Evolutionary conservation across 2,113 vertebrate genomes (phyloP).

Genomic region (Elaphurus davidianus): DNA sequence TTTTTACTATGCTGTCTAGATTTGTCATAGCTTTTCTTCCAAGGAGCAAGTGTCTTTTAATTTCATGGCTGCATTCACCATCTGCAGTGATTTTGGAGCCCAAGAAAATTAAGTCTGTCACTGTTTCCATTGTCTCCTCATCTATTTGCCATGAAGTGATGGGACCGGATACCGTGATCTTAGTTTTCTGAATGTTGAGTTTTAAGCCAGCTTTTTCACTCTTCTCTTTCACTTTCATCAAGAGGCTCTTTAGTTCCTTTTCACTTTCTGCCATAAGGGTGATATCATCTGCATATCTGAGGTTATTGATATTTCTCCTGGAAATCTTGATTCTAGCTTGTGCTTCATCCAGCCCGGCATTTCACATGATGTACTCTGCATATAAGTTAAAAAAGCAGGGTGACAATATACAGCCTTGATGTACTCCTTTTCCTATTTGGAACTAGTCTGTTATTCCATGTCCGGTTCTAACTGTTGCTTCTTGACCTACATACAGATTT

Average conservation of each 20-base stretch:
- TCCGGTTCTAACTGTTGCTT: neutral
- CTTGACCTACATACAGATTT: neutral
- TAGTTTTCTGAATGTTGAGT: neutral
- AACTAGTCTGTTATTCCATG: neutral
- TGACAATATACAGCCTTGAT: neutral
- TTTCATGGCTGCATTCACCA: neutral
- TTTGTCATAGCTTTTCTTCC: neutral
- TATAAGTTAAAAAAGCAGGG: neutral
- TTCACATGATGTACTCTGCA: neutral
- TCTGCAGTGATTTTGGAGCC: neutral
- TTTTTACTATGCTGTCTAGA: neutral
- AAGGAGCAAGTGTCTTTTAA: neutral
- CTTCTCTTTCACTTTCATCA: neutral
- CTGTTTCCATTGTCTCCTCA: neutral
- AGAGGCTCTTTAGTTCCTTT: neutral
- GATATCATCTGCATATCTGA: neutral
- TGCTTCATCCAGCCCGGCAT: neutral
- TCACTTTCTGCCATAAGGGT: neutral
- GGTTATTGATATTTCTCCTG: neutral
- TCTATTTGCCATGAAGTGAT: neutral
- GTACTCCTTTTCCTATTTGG: neutral
- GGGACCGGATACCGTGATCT: neutral
- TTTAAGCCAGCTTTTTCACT: neutral
- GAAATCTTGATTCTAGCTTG: neutral
- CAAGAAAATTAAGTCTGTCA: neutral